Base-by-base conservation (phyloP, 2,113 vertebrate genomes). In the Petrocephalus microphthalmus region DNA sequence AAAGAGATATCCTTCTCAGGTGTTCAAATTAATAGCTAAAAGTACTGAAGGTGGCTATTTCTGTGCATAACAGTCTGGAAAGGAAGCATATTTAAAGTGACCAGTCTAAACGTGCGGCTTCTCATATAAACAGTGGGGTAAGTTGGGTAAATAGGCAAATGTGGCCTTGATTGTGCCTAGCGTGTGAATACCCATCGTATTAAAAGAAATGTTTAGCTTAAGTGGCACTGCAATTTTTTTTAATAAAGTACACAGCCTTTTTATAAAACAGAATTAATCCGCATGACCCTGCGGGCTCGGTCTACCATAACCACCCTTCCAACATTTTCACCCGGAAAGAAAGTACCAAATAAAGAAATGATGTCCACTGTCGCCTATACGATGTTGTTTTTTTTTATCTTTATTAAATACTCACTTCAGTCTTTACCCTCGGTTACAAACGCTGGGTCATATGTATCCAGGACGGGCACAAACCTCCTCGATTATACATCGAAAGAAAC, bases 401-500 rank as follows among this genome's bases (percentile, higher is more conserved):
- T 42, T 42, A 3, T 56, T 87, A 88, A 89, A 90, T 93, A 95
- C 95, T 96, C 92, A 95, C 95, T 29, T 17, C 29, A 29, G 78
- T 71, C n/a, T 89, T 86, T 89, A 74, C 88, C 57, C 84, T 57
- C 19, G 19, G 87, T 84, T 87, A 52, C 86, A 89, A 52, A 45
- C 25, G 78, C n/a, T 71, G 90, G 84, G 87, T 90, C 87, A 86
- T 90, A 89, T 90, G 6, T 86, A 82, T 91, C 91, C 91, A 88
- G 47, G 84, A 86, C 90, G 90, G 90, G 87, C 91, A 92, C 89
- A 57, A 51, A 93, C 85, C 52, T 42, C 86, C 86, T 56, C 88
- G 90, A 84, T 89, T 91, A 92, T 93, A 92, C 93, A 93, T 92
- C 92, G 92, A 90, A 93, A 93, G 90, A 94, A 94, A 95, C 92